phyloP scores from a whole-genome alignment of 2,888 invertebrate species.

The Seira musarum region DNA sequence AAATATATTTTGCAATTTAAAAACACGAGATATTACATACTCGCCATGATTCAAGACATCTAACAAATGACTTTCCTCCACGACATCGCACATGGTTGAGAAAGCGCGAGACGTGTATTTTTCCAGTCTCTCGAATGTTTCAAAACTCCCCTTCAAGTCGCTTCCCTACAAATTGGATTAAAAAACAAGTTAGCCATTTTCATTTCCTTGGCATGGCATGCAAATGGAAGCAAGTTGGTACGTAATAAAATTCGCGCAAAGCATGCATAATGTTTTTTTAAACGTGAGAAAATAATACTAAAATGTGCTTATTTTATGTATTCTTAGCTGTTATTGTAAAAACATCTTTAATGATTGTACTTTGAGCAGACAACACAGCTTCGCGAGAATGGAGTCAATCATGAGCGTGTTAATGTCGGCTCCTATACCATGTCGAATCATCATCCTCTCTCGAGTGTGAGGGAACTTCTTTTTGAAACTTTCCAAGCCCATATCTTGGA shows the following conservation, averaged over 20 bases:
- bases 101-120: slow-evolving; percentile 56
- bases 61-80: slow-evolving; percentile 53
- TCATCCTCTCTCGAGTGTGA: slow-evolving; percentile 61
- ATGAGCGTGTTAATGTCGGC: slow-evolving; percentile 59
- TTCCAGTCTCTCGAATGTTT: slow-evolving; percentile 38
- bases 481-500: slow-evolving; percentile 59
- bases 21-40: background rate
- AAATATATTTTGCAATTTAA: too few relatives aligned
- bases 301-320: too few relatives aligned
- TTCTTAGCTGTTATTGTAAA: too few relatives aligned
- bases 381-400: slow-evolving; percentile 60
- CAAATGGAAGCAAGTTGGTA: too few relatives aligned
- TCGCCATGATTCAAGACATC: slow-evolving; percentile 61
- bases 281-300: too few relatives aligned
- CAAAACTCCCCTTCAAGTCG: slow-evolving; percentile 33
- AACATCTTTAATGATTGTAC: slow-evolving; percentile 18
- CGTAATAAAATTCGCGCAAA: too few relatives aligned
- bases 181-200: background rate
- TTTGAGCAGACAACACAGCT: slow-evolving; percentile 57
- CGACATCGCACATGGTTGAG: slow-evolving; percentile 62
- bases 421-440: slow-evolving; percentile 56
- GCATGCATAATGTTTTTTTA: too few relatives aligned
- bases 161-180: slow-evolving; percentile 32
- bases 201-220: too few relatives aligned
- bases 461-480: slow-evolving; percentile 55